Conservation (phyloP, 2,113 vertebrate species). For the Alaudala cheleensis region DNA sequence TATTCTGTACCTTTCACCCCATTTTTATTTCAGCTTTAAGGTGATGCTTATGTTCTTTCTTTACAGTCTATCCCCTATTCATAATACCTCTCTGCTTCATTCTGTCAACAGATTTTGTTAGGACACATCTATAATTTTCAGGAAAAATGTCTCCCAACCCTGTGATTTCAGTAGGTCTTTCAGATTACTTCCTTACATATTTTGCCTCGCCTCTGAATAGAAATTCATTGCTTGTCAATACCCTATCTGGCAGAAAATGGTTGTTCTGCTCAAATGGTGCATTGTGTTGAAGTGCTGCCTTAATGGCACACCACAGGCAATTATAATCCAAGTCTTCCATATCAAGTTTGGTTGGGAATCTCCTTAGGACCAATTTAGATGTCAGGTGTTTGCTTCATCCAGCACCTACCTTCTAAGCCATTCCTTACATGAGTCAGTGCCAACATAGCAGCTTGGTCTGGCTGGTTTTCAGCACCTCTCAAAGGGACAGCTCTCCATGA, state of each 20-base stretch:
- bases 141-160: background rate
- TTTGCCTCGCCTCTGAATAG: background rate
- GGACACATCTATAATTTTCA: background rate
- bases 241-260: background rate
- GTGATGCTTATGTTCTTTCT: background rate
- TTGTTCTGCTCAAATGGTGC: background rate
- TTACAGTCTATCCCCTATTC: background rate
- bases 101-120: background rate
- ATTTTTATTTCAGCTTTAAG: slow-evolving; percentile 20
- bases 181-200: background rate
- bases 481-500: background rate
- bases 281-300: background rate
- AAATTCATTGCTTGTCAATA: background rate
- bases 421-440: background rate
- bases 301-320: background rate
- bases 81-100: background rate
- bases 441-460: background rate
- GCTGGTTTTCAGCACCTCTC: background rate
- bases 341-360: background rate
- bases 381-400: background rate
- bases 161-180: background rate
- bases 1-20: background rate
- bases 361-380: background rate
- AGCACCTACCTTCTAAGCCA: background rate
- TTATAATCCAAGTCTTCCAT: background rate